Percentiles rank a stretch among this genome's conserved stretches.
Evolutionary conservation across 2,888 invertebrate genomes (phyloP).

Genomic region (Aphidius colemani): DNA sequence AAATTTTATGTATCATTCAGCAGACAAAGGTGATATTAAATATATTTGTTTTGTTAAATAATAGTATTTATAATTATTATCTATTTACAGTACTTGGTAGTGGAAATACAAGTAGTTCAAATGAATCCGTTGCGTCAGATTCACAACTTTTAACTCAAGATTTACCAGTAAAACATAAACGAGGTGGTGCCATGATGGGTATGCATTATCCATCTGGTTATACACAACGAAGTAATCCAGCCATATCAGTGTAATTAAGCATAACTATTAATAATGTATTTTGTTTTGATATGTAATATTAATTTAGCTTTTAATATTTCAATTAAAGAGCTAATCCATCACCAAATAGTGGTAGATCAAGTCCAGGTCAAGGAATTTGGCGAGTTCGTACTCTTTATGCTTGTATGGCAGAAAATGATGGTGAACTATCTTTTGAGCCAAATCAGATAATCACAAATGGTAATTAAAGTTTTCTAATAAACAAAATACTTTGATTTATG

Average conservation of each 20-base stretch:
- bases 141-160: slow-evolving; percentile 48
- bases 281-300: not conserved
- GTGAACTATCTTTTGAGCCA: slow-evolving; percentile 96
- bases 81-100: slow-evolving; percentile 45
- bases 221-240: slow-evolving; percentile 55
- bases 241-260: slow-evolving; percentile 60
- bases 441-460: slow-evolving; percentile 98
- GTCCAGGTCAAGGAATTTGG: slow-evolving; percentile 59
- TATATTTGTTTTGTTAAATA: not conserved
- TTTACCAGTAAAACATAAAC: slow-evolving; percentile 63
- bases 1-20: slow-evolving; percentile 54
- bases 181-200: slow-evolving; percentile 60
- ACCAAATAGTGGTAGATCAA: slow-evolving; percentile 57
- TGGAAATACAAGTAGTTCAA: slow-evolving; percentile 75
- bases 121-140: slow-evolving; percentile 78
- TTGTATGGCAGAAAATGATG: slow-evolving; percentile 94
- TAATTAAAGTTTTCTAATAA: slow-evolving; percentile 59
- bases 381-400: slow-evolving; percentile 94
- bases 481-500: not conserved
- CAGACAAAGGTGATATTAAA: slow-evolving; percentile 49
- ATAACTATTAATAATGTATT: not conserved
- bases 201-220: slow-evolving; percentile 62
- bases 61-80: not conserved
- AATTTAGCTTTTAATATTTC: slow-evolving; percentile 5
- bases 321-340: slow-evolving; percentile 49